Conservation (phyloP, 2,888 invertebrate species). For the Eucera pruinosa region DNA sequence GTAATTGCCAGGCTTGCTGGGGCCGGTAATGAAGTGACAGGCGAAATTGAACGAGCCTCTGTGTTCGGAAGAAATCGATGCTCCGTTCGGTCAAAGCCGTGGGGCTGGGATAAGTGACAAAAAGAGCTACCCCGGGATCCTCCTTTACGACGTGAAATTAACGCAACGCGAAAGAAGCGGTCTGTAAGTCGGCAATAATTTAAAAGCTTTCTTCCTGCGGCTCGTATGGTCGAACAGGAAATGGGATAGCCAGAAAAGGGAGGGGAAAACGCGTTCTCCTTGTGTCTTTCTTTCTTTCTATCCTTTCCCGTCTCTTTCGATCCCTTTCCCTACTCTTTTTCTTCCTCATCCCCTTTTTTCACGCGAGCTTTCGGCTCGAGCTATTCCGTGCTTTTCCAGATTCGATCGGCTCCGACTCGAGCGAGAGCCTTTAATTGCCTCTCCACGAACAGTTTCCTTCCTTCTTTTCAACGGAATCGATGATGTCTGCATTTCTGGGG, state of each 20-base stretch:
- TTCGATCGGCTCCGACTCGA: constrained; percentile 29
- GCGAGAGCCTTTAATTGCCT: constrained; percentile 55
- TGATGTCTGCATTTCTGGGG: constrained; percentile 34
- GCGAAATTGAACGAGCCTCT: constrained; percentile 34
- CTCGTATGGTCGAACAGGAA: constrained; percentile 30
- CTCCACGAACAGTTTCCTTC: constrained; percentile 35
- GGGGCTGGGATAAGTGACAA: constrained; percentile 31
- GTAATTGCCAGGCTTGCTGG: constrained; percentile 26
- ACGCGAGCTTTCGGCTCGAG: constrained; percentile 16
- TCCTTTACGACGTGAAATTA: constrained; percentile 49
- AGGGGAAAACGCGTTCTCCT: constrained; percentile 1
- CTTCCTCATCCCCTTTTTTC: constrained; percentile 13
- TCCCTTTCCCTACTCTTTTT: background rate
- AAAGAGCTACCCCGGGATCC: constrained; percentile 8
- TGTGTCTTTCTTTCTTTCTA: background rate
- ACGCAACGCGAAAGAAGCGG: constrained; percentile 40
- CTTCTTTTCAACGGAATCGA: constrained; percentile 33
- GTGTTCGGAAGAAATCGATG: constrained; percentile 48
- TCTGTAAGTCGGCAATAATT: constrained; percentile 60
- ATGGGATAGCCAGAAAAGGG: constrained; percentile 2
- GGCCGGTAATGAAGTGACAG: constrained; percentile 41
- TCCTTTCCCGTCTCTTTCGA: background rate
- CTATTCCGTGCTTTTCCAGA: constrained; percentile 24
- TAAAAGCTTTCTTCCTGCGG: constrained; percentile 42
- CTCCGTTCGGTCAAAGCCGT: constrained; percentile 2